These are phyloP conservation scores for Thalpophila matura DNA, from an alignment of 2,888 invertebrate genomes.

Conservation along the genomic window DNA sequence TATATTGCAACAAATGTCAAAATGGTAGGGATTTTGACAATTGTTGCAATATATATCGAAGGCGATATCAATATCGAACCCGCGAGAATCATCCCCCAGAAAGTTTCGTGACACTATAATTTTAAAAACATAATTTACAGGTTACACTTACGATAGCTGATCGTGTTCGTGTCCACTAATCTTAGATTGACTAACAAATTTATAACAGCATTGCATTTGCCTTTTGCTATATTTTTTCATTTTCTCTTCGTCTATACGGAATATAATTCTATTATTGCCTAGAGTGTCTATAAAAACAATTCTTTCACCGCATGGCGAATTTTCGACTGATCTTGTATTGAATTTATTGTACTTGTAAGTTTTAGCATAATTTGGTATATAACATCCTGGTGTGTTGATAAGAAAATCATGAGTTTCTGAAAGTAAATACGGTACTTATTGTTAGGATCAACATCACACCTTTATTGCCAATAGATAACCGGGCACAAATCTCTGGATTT, in stretches of 20 bases:
- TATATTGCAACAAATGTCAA: too few relatives aligned
- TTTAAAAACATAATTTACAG: too few relatives aligned
- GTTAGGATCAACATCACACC: too few relatives aligned
- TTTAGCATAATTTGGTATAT: slow-evolving; percentile 76
- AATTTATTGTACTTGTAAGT: slow-evolving; percentile 63
- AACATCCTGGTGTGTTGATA: slow-evolving; percentile 76
- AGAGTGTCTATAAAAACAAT: slow-evolving; percentile 69
- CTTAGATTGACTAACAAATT: slow-evolving; percentile 66
- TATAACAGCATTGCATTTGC: slow-evolving; percentile 72
- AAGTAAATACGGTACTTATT: slow-evolving; percentile 6
- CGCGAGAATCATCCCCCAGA: too few relatives aligned
- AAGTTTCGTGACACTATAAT: too few relatives aligned
- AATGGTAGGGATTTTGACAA: too few relatives aligned
- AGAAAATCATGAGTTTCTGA: slow-evolving; percentile 59
- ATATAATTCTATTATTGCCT: slow-evolving; percentile 61
- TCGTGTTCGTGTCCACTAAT: slow-evolving; percentile 62
- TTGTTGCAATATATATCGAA: too few relatives aligned
- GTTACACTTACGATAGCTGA: slow-evolving; percentile 71
- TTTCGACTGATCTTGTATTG: slow-evolving; percentile 49
- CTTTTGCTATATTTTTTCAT: slow-evolving; percentile 61
- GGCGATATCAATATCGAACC: too few relatives aligned
- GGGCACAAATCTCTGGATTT: too few relatives aligned
- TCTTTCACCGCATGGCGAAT: slow-evolving; percentile 68
- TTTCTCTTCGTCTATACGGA: slow-evolving; percentile 64
- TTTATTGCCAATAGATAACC: too few relatives aligned